These are phyloP conservation scores for Parnassius glacialis DNA, from an alignment of 2,888 invertebrate species.

Conservation along the genomic window DNA sequence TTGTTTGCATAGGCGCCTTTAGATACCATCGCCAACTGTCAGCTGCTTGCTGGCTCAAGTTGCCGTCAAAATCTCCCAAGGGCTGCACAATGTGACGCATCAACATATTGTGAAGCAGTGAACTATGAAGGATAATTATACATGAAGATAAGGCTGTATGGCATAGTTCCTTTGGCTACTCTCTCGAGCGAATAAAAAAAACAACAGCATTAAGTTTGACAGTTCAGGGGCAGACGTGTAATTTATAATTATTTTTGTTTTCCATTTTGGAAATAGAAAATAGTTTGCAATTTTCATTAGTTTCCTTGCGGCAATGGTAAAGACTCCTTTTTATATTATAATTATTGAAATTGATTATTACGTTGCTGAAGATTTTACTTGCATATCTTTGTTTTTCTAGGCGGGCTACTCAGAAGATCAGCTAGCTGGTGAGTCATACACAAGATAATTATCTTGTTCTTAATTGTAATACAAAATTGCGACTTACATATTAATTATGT, in stretches of 20 bases:
- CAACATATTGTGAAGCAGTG: too few species aligned
- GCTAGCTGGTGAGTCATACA: constrained; percentile 89
- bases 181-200: too few species aligned
- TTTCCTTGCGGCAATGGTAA: constrained; percentile 13
- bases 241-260: constrained; percentile 20
- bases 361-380: not conserved
- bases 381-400: constrained; percentile 75
- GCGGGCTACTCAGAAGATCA: constrained; percentile 95
- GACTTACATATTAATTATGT: not conserved
- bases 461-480: constrained; percentile 8
- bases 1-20: too few species aligned
- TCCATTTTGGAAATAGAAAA: constrained; percentile 1
- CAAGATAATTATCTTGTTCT: constrained; percentile 19
- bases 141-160: too few species aligned
- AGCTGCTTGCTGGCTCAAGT: too few species aligned
- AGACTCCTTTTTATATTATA: not conserved
- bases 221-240: constrained; percentile 23
- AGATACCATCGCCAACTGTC: too few species aligned
- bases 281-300: not conserved
- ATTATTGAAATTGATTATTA: not conserved
- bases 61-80: too few species aligned
- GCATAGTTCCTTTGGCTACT: too few species aligned
- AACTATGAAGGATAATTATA: too few species aligned
- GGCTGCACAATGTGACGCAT: too few species aligned
- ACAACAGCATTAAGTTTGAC: constrained; percentile 7